Percentiles rank a stretch among this genome's conserved stretches.
Evolutionary conservation across 2,797 vertebrate genomes (phyloP).

Genomic region (Falco naumanni): DNA sequence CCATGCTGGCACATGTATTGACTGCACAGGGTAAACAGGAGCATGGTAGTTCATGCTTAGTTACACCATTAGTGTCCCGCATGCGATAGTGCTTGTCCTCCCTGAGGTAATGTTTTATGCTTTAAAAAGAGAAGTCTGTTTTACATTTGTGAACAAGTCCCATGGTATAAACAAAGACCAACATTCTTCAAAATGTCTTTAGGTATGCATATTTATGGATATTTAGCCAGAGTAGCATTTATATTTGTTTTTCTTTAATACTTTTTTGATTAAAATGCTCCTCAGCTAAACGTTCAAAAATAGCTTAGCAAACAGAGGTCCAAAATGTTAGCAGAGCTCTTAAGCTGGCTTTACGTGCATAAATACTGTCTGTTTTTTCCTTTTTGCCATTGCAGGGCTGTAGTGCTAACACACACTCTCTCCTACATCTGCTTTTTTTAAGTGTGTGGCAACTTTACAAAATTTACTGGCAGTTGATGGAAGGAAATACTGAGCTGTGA

Average conservation of each 20-base stretch:
- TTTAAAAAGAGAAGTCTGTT: not conserved
- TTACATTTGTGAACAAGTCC: not conserved
- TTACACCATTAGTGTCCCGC: not conserved
- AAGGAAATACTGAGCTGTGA: conserved; percentile 27
- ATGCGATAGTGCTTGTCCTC: not conserved
- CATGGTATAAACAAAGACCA: not conserved
- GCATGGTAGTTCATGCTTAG: not conserved
- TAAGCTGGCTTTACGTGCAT: not conserved
- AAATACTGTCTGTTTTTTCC: not conserved
- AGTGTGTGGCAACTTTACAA: not conserved
- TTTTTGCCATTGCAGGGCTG: not conserved
- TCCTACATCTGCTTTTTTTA: not conserved
- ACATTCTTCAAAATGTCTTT: not conserved
- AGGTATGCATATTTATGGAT: not conserved
- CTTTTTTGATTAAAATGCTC: not conserved
- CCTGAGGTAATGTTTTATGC: not conserved
- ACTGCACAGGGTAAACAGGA: not conserved
- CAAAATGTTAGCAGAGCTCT: not conserved
- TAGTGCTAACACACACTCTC: not conserved
- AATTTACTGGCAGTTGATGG: not conserved
- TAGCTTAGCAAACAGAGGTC: not conserved
- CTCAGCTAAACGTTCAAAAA: not conserved
- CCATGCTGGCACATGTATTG: not conserved
- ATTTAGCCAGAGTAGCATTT: not conserved
- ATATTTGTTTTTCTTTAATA: not conserved